Evolutionary conservation across 2,797 vertebrate species (phyloP).

Genomic region (Adrianichthys oophorus): DNA sequence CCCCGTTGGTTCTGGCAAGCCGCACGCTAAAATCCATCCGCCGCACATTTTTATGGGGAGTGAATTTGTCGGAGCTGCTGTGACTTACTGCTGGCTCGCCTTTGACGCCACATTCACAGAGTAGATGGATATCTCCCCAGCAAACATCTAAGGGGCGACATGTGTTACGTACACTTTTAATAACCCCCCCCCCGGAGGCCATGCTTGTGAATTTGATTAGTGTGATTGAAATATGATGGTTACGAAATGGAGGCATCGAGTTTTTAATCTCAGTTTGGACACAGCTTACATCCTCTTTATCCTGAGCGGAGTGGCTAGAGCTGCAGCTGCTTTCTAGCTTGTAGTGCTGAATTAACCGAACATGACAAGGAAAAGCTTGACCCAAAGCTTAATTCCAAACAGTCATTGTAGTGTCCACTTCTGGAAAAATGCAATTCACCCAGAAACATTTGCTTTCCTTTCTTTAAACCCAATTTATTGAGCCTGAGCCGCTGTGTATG

Average conservation of each 20-base stretch:
- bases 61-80: conserved; percentile 48
- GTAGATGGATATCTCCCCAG: conserved; percentile 48
- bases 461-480: conserved; percentile 19
- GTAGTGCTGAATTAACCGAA: conserved; percentile 10
- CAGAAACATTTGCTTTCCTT: background rate
- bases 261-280: conserved; percentile 51
- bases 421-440: conserved; percentile 10
- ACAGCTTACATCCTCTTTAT: conserved; percentile 20
- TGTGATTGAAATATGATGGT: conserved; percentile 50
- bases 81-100: conserved; percentile 42
- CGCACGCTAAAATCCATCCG: conserved; percentile 57
- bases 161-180: conserved; percentile 55
- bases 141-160: conserved; percentile 49
- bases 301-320: conserved; percentile 14
- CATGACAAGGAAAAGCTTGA: conserved; percentile 1
- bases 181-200: conserved; percentile 55
- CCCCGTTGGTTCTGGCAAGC: conserved; percentile 59
- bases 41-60: conserved; percentile 65
- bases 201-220: conserved; percentile 62
- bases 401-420: background rate
- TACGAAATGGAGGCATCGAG: conserved; percentile 53
- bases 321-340: background rate
- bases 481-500: conserved; percentile 27
- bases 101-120: conserved; percentile 37
- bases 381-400: background rate